A percentile compares a stretch with the other conserved stretches of the same genome.
Evolutionary conservation across 2,888 invertebrate genomes (phyloP).

Genomic region (Boloria euphrosyne): DNA sequence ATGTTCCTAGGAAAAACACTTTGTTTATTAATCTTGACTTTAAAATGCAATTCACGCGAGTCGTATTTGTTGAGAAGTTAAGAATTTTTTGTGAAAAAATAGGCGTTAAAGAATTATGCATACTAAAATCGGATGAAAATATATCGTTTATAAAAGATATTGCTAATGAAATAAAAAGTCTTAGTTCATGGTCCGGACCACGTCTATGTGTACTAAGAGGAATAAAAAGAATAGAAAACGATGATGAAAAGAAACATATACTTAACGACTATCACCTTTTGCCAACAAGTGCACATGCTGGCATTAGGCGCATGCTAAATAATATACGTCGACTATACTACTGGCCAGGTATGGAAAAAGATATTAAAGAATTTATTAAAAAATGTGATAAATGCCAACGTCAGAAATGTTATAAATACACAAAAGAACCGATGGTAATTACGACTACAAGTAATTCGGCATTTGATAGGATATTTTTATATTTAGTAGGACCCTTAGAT

Average conservation of each 20-base stretch:
- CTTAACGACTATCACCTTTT: slow-evolving; percentile 34
- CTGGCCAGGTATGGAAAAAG: slow-evolving; percentile 22
- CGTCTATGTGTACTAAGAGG: slow-evolving; percentile 23
- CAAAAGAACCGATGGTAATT: neutral
- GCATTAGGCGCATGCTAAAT: slow-evolving; percentile 26
- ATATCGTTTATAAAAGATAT: neutral
- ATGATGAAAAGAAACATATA: slow-evolving; percentile 20
- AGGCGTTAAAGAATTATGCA: neutral
- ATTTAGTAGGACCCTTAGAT: neutral
- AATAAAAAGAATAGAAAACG: slow-evolving; percentile 17
- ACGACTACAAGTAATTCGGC: slow-evolving; percentile 2
- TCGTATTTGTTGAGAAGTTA: neutral
- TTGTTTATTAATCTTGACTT: no score
- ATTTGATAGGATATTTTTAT: slow-evolving; percentile 13
- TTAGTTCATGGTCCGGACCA: slow-evolving; percentile 12
- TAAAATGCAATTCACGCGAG: neutral
- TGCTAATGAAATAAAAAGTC: neutral
- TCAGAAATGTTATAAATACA: neutral
- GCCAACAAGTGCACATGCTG: slow-evolving; percentile 33
- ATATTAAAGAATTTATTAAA: slow-evolving; percentile 20
- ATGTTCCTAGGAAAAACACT: no score
- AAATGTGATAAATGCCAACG: slow-evolving; percentile 11
- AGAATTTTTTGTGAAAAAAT: neutral
- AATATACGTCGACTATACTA: slow-evolving; percentile 29
- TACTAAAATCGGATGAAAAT: neutral